phyloP scores from a whole-genome alignment of 2,797 vertebrate species.

The Malurus splendens region DNA sequence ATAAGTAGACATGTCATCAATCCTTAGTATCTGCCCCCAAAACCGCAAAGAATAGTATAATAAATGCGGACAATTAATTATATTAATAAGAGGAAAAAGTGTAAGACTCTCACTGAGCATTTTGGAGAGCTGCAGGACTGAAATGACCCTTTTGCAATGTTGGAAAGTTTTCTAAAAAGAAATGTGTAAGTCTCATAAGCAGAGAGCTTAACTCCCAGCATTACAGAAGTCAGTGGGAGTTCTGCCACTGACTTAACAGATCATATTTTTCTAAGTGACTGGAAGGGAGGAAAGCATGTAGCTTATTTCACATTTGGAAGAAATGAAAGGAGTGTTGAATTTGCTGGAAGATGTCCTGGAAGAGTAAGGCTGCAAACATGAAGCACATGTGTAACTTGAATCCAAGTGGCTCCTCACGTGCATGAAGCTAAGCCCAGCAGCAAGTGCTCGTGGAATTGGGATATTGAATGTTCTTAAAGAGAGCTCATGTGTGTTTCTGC shows the following conservation, averaged over 20 bases:
- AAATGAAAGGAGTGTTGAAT: neutral
- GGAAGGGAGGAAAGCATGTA: neutral
- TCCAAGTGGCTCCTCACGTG: neutral
- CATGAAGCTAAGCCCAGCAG: neutral
- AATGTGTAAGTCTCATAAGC: neutral
- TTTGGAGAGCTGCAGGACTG: neutral
- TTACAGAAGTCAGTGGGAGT: constrained; percentile 31
- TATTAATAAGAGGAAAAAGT: neutral
- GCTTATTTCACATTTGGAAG: neutral
- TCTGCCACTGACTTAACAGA: constrained; percentile 15
- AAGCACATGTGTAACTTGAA: constrained; percentile 22
- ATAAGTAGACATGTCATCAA: neutral
- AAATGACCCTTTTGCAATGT: neutral
- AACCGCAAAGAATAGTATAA: neutral
- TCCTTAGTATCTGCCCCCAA: neutral
- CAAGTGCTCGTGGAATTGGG: neutral
- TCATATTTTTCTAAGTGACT: neutral
- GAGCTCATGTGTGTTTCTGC: neutral
- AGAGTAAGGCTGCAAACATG: constrained; percentile 10
- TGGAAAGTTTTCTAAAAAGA: constrained; percentile 7
- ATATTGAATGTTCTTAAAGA: neutral
- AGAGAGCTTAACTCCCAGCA: neutral
- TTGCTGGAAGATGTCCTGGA: constrained; percentile 12
- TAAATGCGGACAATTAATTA: neutral
- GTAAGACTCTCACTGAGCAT: neutral